Evolutionary conservation across 37 sponge, comb jelly and placozoan species (phyloP).

Genomic region (Ephydatia muelleri): DNA sequence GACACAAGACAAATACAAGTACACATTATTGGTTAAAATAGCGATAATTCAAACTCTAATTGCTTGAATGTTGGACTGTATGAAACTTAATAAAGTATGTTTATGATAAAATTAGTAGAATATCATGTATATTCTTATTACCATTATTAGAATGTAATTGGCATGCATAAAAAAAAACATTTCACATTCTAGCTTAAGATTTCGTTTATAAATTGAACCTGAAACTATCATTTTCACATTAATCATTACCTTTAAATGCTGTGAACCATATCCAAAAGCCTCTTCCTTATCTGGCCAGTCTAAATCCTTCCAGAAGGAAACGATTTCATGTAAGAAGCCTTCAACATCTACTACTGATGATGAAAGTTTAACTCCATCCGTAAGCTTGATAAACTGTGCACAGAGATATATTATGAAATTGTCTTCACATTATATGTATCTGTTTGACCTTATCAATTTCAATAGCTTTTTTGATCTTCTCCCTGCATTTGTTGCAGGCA

Average conservation of each 20-base stretch:
- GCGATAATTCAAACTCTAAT: too few relatives aligned
- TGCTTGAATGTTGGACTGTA: too few relatives aligned
- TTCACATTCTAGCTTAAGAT: too few relatives aligned
- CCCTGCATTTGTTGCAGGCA: slow-evolving; percentile 17
- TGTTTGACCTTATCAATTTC: slow-evolving; percentile 10
- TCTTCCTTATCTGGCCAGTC: slow-evolving; percentile 40
- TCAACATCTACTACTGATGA: slow-evolving; percentile 55
- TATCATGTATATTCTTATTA: too few relatives aligned
- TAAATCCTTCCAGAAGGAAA: slow-evolving; percentile 30
- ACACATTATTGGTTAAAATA: too few relatives aligned
- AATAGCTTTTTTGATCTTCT: slow-evolving; percentile 42
- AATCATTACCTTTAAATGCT: not conserved
- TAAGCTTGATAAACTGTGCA: not conserved
- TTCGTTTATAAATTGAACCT: too few relatives aligned
- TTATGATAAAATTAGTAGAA: too few relatives aligned
- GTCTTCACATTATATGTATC: not conserved
- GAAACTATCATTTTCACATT: too few relatives aligned
- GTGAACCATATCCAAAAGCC: slow-evolving; percentile 15
- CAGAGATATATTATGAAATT: not conserved
- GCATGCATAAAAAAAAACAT: too few relatives aligned
- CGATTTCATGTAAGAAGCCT: slow-evolving; percentile 25
- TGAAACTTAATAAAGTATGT: too few relatives aligned
- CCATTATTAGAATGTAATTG: too few relatives aligned
- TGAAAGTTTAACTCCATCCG: slow-evolving; percentile 35
- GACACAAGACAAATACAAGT: too few relatives aligned